Evolutionary conservation across 2,888 invertebrate genomes (phyloP).

Genomic region (Drosophila eohydei): DNA sequence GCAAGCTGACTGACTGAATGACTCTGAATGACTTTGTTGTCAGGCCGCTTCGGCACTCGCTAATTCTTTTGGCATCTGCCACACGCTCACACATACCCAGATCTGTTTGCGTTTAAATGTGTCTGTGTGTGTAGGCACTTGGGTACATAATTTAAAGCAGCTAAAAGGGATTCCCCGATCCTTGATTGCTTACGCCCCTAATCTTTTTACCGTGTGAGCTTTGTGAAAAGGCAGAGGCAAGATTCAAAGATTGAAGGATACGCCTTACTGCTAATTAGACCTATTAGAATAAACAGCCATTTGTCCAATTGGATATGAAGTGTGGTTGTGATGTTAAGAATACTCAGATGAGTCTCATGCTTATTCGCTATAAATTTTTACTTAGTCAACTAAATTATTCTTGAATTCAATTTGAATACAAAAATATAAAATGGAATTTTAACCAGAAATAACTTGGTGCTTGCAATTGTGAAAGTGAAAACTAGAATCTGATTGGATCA

Average conservation of each 20-base stretch:
- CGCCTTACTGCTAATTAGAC: slow-evolving; percentile 5
- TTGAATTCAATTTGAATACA: neutral
- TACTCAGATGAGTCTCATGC: too few relatives aligned
- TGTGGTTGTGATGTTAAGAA: neutral
- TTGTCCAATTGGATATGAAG: slow-evolving; percentile 8
- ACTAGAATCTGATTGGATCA: slow-evolving; percentile 8
- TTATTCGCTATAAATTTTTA: neutral
- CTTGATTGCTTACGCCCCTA: slow-evolving; percentile 1
- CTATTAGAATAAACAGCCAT: neutral
- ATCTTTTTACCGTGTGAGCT: slow-evolving; percentile 6
- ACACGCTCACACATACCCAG: slow-evolving; percentile 16
- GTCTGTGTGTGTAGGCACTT: neutral
- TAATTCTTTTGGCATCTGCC: slow-evolving; percentile 49
- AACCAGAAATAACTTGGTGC: neutral
- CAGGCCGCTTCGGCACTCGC: slow-evolving; percentile 29
- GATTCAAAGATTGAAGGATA: neutral
- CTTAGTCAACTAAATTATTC: neutral
- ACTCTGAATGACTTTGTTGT: slow-evolving; percentile 49
- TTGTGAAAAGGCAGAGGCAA: neutral
- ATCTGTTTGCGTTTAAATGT: neutral
- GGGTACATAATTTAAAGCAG: slow-evolving; percentile 1
- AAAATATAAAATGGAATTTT: neutral
- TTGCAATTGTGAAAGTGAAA: neutral
- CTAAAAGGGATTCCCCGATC: slow-evolving; percentile 17
- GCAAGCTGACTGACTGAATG: slow-evolving; percentile 26